Conservation (phyloP, 2,797 vertebrate species). For the Myotis pilosus region DNA sequence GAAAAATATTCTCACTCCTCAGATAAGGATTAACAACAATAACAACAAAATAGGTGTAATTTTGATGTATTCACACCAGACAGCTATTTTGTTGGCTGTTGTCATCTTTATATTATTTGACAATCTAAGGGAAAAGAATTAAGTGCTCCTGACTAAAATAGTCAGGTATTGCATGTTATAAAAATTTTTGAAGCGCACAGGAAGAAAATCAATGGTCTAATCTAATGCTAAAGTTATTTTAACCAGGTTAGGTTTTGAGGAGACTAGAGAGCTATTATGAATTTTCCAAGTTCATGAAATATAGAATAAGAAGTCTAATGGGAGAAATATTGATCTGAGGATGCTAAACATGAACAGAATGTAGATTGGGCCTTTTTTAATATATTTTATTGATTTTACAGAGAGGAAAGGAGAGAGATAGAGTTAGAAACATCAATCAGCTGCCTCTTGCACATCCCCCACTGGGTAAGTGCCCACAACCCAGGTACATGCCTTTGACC, state of each 20-base stretch:
- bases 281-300: conserved; percentile 53
- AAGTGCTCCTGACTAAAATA: not conserved
- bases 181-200: not conserved
- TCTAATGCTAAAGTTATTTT: conserved; percentile 57
- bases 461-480: too few species aligned
- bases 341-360: not conserved
- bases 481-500: too few species aligned
- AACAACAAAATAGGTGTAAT: not conserved
- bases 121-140: not conserved
- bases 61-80: not conserved
- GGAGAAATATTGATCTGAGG: not conserved
- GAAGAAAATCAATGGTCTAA: not conserved
- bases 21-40: too few species aligned
- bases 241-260: conserved; percentile 40
- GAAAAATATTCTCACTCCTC: too few species aligned
- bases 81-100: not conserved
- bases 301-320: not conserved
- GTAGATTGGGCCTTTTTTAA: not conserved
- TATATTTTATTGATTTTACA: too few species aligned
- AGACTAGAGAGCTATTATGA: conserved; percentile 25
- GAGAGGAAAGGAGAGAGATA: too few species aligned
- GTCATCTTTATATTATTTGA: not conserved
- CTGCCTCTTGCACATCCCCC: too few species aligned
- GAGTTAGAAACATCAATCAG: too few species aligned
- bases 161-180: not conserved